Evolutionary conservation across 2,113 vertebrate species (phyloP).

Genomic region (Garra rufa): DNA sequence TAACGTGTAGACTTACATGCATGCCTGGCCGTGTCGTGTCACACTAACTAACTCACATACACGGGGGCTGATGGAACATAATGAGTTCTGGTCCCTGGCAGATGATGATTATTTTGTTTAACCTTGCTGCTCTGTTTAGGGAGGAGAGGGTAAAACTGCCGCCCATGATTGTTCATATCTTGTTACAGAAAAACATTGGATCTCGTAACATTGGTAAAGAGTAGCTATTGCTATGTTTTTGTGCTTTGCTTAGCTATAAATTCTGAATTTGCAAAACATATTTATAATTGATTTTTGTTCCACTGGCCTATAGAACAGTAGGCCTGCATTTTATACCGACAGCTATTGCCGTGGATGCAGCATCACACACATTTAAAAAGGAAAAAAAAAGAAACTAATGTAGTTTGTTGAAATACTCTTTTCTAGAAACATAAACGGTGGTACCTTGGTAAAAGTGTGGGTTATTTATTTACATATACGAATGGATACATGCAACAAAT

Average conservation of each 20-base stretch:
- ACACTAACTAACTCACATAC: conserved; percentile 7
- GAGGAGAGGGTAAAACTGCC: conserved; percentile 53
- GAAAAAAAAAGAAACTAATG: background rate
- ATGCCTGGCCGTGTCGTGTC: background rate
- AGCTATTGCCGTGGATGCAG: background rate
- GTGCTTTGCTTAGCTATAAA: background rate
- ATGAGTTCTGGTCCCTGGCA: conserved; percentile 65
- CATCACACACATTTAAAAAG: background rate
- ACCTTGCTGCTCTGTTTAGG: conserved; percentile 67
- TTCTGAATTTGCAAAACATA: background rate
- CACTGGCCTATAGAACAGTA: background rate
- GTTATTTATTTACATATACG: background rate
- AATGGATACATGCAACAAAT: background rate
- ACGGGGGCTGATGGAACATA: conserved; percentile 51
- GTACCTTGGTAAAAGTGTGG: background rate
- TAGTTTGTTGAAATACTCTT: background rate
- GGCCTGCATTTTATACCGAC: background rate
- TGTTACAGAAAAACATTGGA: background rate
- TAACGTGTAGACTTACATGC: background rate
- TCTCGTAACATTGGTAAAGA: background rate
- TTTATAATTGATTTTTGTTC: background rate
- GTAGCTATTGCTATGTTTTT: background rate
- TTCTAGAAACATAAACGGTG: background rate
- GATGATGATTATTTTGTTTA: conserved; percentile 73
- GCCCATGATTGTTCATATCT: conserved; percentile 31